Evolutionary conservation across 2,888 invertebrate species (phyloP), one percentile per base, ranked within the genome.

Genomic region (Alloplasta piceator): DNA sequence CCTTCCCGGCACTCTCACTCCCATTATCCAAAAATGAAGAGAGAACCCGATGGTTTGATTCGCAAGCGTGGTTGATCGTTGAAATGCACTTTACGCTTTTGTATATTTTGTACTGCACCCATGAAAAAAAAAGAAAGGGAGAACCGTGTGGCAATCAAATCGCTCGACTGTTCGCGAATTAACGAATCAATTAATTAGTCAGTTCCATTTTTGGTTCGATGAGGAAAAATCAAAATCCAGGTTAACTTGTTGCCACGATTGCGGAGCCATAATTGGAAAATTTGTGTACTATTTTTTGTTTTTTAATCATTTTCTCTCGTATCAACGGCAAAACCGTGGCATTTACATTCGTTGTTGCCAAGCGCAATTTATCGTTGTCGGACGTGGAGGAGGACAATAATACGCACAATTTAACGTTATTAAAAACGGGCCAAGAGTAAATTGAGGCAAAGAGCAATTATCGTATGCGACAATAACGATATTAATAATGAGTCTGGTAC

Each of bases 81-180:
- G 50, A 6, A 16, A 7, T 50, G 55, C 46, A 16, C 66, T 14
- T 26, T 14, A 50, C 38, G 38, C 10, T 55, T n/a, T 26, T 48
- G n/a, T 12, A 50, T 38, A 55, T 55, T 60, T 61, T 58, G 66
- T 76, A 58, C 71, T 48, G n/a, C n/a, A 4, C 3, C n/a, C 12
- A 41, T 60, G 58, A 36, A 26, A 60, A 26, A 46, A 67, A 64
- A 67, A 66, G 39, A 46, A n/a, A 61, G 41, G 50, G 14, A 26
- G n/a, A 5, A 46, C 52, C 63, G 58, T 78, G 76, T 76, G 76
- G 81, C 81, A 73, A 76, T 82, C 72, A 80, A 74, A 77, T 70
- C 58, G 78, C n/a, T 9, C 9, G 48, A 71, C 72, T 76, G 86
- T 84, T 82, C 81, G 86, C 83, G 79, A 81, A 82, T 74, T 60